Evolutionary conservation across 1,140 invertebrate genomes (phyloP).

Genomic region (Nasonia giraulti): DNA sequence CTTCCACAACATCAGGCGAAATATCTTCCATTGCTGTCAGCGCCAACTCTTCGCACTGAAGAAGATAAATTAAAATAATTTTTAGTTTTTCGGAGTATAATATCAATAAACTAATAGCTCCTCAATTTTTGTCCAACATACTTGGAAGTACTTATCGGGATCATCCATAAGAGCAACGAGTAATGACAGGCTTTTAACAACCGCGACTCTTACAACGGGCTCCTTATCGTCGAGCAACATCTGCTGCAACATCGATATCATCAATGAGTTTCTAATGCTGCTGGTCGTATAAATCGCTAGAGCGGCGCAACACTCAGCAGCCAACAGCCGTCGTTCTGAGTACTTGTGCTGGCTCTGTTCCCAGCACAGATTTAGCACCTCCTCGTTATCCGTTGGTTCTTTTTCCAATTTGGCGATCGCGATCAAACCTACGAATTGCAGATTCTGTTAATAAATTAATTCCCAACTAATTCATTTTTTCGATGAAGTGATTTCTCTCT

Average conservation of each 20-base stretch:
- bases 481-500: not conserved
- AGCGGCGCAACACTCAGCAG: constrained; percentile 83
- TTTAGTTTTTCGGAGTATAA: not conserved
- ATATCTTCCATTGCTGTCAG: constrained; percentile 76
- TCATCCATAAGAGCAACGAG: constrained; percentile 81
- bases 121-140: constrained; percentile 54
- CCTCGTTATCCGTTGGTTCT: constrained; percentile 77
- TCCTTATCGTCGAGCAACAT: constrained; percentile 84
- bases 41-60: constrained; percentile 77
- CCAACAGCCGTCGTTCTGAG: constrained; percentile 81
- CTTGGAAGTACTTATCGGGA: constrained; percentile 81
- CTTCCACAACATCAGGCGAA: constrained; percentile 73
- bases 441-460: constrained; percentile 34
- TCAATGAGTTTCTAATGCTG: constrained; percentile 81
- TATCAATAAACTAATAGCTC: not conserved
- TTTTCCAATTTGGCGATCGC: constrained; percentile 78
- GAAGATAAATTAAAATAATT: constrained; percentile 38
- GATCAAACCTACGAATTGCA: constrained; percentile 74
- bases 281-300: constrained; percentile 82
- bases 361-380: constrained; percentile 86
- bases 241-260: constrained; percentile 85
- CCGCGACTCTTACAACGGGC: constrained; percentile 78
- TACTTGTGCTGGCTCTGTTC: constrained; percentile 85
- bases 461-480: not conserved
- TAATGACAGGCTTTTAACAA: constrained; percentile 79